Evolutionary conservation across 2,888 invertebrate genomes (phyloP), one percentile per base, ranked within the genome.

Genomic region (Sisyra terminalis): DNA sequence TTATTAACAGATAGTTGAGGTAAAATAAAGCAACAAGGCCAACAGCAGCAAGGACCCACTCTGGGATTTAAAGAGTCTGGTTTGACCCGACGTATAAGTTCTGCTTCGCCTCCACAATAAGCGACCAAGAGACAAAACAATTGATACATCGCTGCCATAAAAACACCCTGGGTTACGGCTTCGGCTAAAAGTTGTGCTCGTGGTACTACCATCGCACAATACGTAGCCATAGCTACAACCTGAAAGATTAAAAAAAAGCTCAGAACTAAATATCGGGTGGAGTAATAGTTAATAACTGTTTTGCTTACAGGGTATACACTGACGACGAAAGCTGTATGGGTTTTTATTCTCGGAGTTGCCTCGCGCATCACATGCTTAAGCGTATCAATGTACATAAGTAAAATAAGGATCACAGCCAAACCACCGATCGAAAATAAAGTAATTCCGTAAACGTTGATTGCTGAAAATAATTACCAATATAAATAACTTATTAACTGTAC

Each of bases 31-130:
- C 75, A 77, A 52, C 76, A 77, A 1, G 80, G 80, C 75, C 75
- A 79, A 53, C 81, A 82, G 56, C 82, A 82, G 55, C 79, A 80
- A 2, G 82, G 82, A 17, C 71, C 67, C 6, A 76, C 75, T 53
- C 70, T 64, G 10, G 75, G 67, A 56, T 71, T 71, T 51, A 81
- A 57, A 6, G 65, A 60, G 47, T 69, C 65, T 2, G 73, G 71
- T 51, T 71, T 70, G 2, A 73, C 65, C 45, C 64, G 64, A 48
- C 71, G 66, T 45, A 75, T 64, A 7, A 77, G 57, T 54, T 72
- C 69, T 8, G 71, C 70, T 46, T 66, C 66, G 1, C 77, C 77
- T 0, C 75, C 77, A 47, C 73, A 71, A 51, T 77, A 77, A 4
- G 73, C 72, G 24, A 81, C 64, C 50, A 79, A 64, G 46, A 80